Evolutionary conservation across 2,113 vertebrate genomes (phyloP).

Genomic region (Lichenostomus cassidix): DNA sequence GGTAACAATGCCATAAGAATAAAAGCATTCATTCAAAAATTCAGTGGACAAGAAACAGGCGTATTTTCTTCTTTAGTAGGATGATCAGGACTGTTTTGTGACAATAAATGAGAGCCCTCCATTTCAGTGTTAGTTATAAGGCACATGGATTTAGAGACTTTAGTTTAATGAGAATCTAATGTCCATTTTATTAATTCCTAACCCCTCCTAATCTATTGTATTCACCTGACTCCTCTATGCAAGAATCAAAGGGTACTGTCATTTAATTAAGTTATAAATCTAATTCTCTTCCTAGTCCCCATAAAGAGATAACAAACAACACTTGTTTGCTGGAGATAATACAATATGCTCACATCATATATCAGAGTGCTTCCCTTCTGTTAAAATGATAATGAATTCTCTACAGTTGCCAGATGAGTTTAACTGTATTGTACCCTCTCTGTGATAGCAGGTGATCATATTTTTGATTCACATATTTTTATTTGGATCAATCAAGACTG

Average conservation of each 20-base stretch:
- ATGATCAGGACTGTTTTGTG: neutral
- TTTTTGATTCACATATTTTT: slow-evolving; percentile 1
- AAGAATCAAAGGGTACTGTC: neutral
- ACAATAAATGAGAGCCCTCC: neutral
- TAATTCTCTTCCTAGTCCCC: neutral
- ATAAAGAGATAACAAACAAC: slow-evolving; percentile 20
- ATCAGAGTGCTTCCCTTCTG: neutral
- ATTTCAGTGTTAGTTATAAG: neutral
- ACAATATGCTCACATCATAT: neutral
- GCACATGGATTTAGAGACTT: neutral
- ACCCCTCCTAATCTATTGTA: neutral
- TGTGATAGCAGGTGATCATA: neutral
- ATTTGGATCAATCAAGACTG: neutral
- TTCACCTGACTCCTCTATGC: neutral
- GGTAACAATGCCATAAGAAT: neutral
- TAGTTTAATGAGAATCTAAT: neutral
- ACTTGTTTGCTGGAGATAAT: neutral
- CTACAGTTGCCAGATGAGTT: neutral
- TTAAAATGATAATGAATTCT: slow-evolving; percentile 28
- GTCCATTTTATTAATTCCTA: neutral
- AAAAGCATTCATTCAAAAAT: neutral
- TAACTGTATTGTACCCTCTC: neutral
- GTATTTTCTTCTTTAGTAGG: neutral
- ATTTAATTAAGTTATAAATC: neutral
- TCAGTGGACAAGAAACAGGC: neutral